Evolutionary conservation across 2,888 invertebrate genomes (phyloP).

Genomic region (Cremastinae sp.): DNA sequence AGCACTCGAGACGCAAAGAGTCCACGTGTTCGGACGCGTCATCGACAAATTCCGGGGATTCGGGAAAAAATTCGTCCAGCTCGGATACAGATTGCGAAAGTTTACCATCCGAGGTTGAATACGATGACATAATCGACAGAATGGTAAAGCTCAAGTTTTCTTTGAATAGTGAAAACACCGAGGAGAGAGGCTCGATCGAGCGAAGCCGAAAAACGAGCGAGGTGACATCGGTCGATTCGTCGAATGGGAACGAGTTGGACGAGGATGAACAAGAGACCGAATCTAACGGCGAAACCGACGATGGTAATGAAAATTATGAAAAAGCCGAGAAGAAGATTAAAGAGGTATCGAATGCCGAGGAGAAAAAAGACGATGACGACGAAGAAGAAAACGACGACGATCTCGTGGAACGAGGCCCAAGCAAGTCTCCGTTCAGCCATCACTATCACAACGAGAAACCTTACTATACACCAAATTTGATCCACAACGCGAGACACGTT

Average conservation of each 20-base stretch:
- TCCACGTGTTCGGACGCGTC: slow-evolving; percentile 55
- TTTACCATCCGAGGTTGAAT: slow-evolving; percentile 30
- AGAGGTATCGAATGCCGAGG: slow-evolving; percentile 9
- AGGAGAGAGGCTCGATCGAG: background rate
- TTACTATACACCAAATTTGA: slow-evolving; percentile 62
- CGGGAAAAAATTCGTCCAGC: slow-evolving; percentile 49
- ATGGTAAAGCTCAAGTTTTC: slow-evolving; percentile 62
- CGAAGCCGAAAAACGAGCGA: background rate
- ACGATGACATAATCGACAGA: slow-evolving; percentile 67
- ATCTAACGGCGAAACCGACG: slow-evolving; percentile 9
- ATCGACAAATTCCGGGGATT: slow-evolving; percentile 52
- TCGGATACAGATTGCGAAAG: slow-evolving; percentile 30
- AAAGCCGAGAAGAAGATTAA: slow-evolving; percentile 1
- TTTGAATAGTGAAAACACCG: slow-evolving; percentile 27
- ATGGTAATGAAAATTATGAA: slow-evolving; percentile 53
- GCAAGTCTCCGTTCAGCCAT: slow-evolving; percentile 62
- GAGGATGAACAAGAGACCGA: background rate
- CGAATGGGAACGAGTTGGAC: slow-evolving; percentile 10
- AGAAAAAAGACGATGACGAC: slow-evolving; percentile 35
- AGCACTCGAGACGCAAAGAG: slow-evolving; percentile 48
- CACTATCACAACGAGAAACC: slow-evolving; percentile 62
- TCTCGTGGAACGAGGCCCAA: slow-evolving; percentile 70
- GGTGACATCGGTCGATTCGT: slow-evolving; percentile 1
- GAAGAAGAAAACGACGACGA: slow-evolving; percentile 54
- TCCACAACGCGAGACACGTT: slow-evolving; percentile 12